Base-by-base conservation (phyloP, 2,113 vertebrate genomes). In the Aldabrachelys gigantea region DNA sequence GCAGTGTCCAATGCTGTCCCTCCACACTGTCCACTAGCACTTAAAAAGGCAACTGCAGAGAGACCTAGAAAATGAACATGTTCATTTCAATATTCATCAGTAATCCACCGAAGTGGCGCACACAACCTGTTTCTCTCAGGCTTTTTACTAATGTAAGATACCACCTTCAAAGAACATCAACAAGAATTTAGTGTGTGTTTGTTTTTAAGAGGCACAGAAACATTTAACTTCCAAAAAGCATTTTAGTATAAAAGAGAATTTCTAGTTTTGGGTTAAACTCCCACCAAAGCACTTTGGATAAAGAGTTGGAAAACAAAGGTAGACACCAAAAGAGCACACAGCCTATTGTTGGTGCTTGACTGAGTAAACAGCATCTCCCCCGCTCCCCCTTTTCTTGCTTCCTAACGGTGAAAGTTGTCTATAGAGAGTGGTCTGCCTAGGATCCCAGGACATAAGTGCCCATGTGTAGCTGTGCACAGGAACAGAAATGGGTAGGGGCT, bases 1-100 rank as follows among this genome's bases (percentile, higher is more conserved):
- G 57, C 44, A 56, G 44, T 16, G n/a, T 47, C 1, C 0, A 41
- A 35, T 0, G 0, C 8, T 9, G 2, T 12, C 72, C 38, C 4
- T 8, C 35, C 10, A 2, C 31, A 8, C 62, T 65, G 62, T 69
- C 16, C 35, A n/a, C 8, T 19, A 35, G 62, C 62, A 69, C 17
- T 69, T 62, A 35, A 62, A 62, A 62, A 35, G 29, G 29, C 59
- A 62, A 62, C 13, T 62, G 59, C 59, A 79, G 47, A 76, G 76
- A 92, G 82, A 50, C 94, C 90, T 84, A 92, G 21, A 76, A 10
- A 6, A 5, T 12, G 84, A 91, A 93, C 49, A 84, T 35, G 29
- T 22, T 2, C 3, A 8, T 44, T 93, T 79, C 79, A 53, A 76
- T 54, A 44, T 44, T 56, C 7, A 1, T 44, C 8, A 35, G 8